Evolutionary conservation across 2,797 vertebrate species (phyloP), one percentile per base, ranked within the genome.

Genomic region (Sylvia borin): DNA sequence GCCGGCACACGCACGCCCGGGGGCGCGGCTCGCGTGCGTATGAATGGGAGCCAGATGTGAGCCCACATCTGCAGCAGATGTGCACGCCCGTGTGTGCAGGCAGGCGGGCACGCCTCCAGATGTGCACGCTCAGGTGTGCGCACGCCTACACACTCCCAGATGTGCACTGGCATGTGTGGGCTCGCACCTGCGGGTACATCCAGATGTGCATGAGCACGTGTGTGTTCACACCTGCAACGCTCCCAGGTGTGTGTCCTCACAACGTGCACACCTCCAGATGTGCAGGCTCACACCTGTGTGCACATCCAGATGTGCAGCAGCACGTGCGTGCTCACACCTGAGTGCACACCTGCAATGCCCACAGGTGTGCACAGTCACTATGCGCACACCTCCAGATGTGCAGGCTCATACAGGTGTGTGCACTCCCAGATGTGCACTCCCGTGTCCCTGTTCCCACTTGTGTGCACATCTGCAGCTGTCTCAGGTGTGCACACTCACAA

Each of bases 1-100:
- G 1, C 36, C 0, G 14, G 15, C 34, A 4, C 60, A 3, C 10
- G 29, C 40, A 1, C 3, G 1, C 34, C 25, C 1, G 0, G 4
- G 20, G 8, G 3, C 5, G 13, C 13, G 1, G 27, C 31, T 34
- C n/a, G 2, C 0, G 3, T 0, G 17, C 1, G 72, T 25, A 47
- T 2, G 3, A 38, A 2, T 3, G 62, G 42, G 51, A 55, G 76
- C 13, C 51, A 57, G 62, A 8, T 29, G 50, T 9, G 42, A 15
- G n/a, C 15, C 5, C 58, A 16, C 67, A 64, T 29, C 58, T 40
- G 58, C 29, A 1, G 5, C 65, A 48, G 58, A 25, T 3, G 47
- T 17, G 61, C 22, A 0, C 16, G 5, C 6, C 34, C 5, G 11
- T 9, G 57, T 9, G 34, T 6, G 34, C 25, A 13, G 34, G 25